phyloP scores from a whole-genome alignment of 2,113 vertebrate species.

The Coptodon bakossiorum region DNA sequence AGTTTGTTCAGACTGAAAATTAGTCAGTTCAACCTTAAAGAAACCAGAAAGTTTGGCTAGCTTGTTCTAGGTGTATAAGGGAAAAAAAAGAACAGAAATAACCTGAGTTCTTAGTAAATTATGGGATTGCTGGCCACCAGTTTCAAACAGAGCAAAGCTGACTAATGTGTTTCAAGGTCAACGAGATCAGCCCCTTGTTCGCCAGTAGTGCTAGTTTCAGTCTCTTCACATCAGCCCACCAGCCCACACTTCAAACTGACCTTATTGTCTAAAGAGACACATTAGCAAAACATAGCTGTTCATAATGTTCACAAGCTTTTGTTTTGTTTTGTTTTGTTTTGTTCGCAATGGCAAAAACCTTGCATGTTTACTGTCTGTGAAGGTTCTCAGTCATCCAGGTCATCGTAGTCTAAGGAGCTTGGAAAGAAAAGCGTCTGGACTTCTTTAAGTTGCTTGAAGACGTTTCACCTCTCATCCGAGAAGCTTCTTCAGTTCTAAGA shows the following conservation, averaged over 20 bases:
- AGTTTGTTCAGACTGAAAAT: background rate
- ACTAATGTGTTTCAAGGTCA: background rate
- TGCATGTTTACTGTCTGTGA: background rate
- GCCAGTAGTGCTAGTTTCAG: slow-evolving; percentile 56
- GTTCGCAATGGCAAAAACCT: background rate
- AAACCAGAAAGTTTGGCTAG: background rate
- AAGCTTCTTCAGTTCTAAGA: too few relatives aligned
- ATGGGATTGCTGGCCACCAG: background rate
- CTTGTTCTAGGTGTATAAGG: background rate
- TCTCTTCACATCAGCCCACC: slow-evolving; percentile 34
- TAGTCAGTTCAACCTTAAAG: too few relatives aligned
- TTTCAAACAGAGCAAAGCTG: background rate
- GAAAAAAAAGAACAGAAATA: background rate
- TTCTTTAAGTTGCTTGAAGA: too few relatives aligned
- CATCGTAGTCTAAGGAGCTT: too few relatives aligned
- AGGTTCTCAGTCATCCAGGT: too few relatives aligned
- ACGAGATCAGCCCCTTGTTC: slow-evolving; percentile 7
- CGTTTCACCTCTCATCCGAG: too few relatives aligned
- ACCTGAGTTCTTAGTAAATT: background rate
- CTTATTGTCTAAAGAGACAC: slow-evolving; percentile 37
- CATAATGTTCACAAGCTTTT: background rate
- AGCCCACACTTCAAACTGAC: slow-evolving; percentile 28
- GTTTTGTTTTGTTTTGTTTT: too few relatives aligned
- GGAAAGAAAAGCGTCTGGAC: too few relatives aligned
- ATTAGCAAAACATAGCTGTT: background rate